These are phyloP conservation scores for Lutraria rhynchaena DNA, from an alignment of 1,140 invertebrate genomes.

Conservation along the genomic window DNA sequence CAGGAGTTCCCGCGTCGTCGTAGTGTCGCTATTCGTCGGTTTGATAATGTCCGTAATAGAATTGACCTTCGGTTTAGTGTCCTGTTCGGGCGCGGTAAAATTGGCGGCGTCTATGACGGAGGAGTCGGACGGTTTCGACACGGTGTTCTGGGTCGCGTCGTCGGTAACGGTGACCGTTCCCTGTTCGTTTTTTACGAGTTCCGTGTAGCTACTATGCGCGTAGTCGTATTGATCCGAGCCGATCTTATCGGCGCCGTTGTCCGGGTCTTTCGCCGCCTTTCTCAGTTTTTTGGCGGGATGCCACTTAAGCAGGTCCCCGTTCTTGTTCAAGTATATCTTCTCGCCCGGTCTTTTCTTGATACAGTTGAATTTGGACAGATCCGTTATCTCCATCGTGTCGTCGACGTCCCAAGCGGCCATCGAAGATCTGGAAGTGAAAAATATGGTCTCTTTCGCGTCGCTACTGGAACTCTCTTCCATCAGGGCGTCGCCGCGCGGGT, in stretches of 20 bases:
- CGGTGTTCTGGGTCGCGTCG: not conserved
- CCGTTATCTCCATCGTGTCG: not conserved
- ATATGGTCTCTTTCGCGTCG: not conserved
- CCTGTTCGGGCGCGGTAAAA: not conserved
- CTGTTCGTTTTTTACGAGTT: not conserved
- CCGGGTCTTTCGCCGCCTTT: not conserved
- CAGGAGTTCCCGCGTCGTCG: not conserved
- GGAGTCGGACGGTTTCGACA: not conserved
- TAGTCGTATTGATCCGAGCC: not conserved
- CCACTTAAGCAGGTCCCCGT: not conserved
- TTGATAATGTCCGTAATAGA: too few species aligned
- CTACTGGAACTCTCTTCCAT: not conserved
- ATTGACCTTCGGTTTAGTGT: not conserved
- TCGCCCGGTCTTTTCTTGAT: not conserved
- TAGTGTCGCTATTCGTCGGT: not conserved
- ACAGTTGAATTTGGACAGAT: not conserved
- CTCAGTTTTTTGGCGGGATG: not conserved
- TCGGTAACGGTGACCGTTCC: not conserved
- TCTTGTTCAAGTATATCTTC: not conserved
- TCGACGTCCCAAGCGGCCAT: not conserved
- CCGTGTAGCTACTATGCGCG: not conserved
- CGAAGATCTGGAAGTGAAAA: not conserved
- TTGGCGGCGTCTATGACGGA: not conserved
- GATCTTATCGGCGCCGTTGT: not conserved
- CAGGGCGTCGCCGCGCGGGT: not conserved